Conservation (phyloP, 1,140 invertebrate genomes). For the Globodera rostochiensis region DNA sequence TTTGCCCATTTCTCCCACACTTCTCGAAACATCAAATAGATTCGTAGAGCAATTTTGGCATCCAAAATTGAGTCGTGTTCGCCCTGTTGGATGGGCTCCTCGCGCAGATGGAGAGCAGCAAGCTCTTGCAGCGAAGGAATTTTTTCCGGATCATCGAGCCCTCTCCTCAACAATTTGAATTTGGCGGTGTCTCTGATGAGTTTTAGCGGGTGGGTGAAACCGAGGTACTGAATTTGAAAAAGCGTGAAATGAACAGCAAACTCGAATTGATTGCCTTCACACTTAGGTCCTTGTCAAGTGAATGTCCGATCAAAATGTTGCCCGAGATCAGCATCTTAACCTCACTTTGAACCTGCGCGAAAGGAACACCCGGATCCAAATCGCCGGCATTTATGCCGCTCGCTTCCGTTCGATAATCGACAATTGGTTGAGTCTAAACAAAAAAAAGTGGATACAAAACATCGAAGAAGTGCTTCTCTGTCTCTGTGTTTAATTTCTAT, state of each 20-base stretch:
- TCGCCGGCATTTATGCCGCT: slow-evolving; percentile 82
- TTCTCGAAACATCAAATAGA: slow-evolving; percentile 32
- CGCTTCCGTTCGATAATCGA: slow-evolving; percentile 83
- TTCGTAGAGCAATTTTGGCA: slow-evolving; percentile 56
- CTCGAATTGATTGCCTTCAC: slow-evolving; percentile 68
- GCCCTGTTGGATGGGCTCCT: slow-evolving; percentile 82
- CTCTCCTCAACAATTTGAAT: slow-evolving; percentile 76
- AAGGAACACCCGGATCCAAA: slow-evolving; percentile 73
- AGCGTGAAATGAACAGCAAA: slow-evolving; percentile 19
- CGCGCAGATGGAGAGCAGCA: slow-evolving; percentile 75
- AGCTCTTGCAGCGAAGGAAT: slow-evolving; percentile 82
- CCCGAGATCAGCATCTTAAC: slow-evolving; percentile 78
- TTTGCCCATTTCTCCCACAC: slow-evolving; percentile 33
- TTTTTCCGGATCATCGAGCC: slow-evolving; percentile 70
- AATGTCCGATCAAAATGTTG: slow-evolving; percentile 82
- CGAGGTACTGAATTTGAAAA: slow-evolving; percentile 69
- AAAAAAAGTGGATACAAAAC: not conserved
- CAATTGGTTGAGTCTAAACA: slow-evolving; percentile 72
- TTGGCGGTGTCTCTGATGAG: slow-evolving; percentile 80
- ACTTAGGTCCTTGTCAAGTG: slow-evolving; percentile 79
- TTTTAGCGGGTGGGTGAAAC: slow-evolving; percentile 78
- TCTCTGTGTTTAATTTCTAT: no score
- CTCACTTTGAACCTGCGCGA: slow-evolving; percentile 79
- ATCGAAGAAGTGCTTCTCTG: no score
- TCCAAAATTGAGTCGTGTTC: slow-evolving; percentile 80